Conservation (phyloP, 2,888 invertebrate genomes). For the Uloborus plumipes region DNA sequence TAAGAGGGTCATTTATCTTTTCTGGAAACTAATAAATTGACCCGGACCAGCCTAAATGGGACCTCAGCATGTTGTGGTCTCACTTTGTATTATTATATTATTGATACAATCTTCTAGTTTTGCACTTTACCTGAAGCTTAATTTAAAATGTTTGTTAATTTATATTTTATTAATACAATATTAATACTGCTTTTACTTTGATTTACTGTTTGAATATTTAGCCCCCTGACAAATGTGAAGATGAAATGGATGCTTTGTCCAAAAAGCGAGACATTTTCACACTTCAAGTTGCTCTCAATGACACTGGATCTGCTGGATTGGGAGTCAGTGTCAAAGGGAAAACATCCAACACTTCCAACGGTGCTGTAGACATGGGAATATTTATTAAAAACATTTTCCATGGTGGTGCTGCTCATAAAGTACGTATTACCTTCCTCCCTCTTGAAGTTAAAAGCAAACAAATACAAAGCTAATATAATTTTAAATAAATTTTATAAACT, state of each 20-base stretch:
- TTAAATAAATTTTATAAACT: too few relatives aligned
- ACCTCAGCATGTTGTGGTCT: too few relatives aligned
- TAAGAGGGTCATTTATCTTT: too few relatives aligned
- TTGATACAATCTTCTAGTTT: too few relatives aligned
- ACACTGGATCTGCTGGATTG: constrained; percentile 96
- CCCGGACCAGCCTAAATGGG: too few relatives aligned
- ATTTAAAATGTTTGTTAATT: too few relatives aligned
- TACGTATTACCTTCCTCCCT: constrained; percentile 60
- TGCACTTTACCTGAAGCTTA: not conserved
- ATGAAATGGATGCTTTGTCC: constrained; percentile 77
- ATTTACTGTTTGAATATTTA: constrained; percentile 65
- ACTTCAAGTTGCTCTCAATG: constrained; percentile 95
- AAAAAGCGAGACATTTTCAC: constrained; percentile 89
- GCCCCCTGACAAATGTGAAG: constrained; percentile 72
- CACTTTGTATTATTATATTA: too few relatives aligned
- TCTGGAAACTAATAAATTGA: too few relatives aligned
- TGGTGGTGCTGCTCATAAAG: constrained; percentile 89
- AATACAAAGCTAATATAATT: too few relatives aligned
- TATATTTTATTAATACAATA: too few relatives aligned
- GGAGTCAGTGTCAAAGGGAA: constrained; percentile 99
- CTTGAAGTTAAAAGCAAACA: too few relatives aligned
- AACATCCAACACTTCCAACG: constrained; percentile 75
- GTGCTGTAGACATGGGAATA: constrained; percentile 86
- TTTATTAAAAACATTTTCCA: constrained; percentile 96
- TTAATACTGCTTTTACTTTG: too few relatives aligned